These are phyloP conservation scores for Phymanthus crucifer DNA, from an alignment of 92 coral and sea anemone species.

Conservation along the genomic window DNA sequence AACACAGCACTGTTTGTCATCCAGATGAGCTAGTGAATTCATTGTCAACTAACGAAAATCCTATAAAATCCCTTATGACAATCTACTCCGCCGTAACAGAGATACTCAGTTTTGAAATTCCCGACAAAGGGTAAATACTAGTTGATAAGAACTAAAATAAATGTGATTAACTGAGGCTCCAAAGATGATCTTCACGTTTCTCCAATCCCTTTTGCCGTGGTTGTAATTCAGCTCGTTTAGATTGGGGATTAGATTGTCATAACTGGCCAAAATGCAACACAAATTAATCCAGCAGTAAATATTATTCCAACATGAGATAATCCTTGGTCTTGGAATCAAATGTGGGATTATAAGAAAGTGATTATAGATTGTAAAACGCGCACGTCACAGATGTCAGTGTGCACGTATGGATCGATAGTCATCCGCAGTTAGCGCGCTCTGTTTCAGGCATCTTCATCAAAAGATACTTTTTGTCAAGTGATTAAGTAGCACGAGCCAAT, in stretches of 20 bases:
- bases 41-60: too few species aligned
- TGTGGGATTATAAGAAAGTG: neutral
- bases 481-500: neutral
- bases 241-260: neutral
- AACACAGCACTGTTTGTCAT: neutral
- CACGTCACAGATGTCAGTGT: neutral
- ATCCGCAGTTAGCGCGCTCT: neutral
- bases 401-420: neutral
- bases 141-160: neutral
- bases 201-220: neutral
- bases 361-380: neutral
- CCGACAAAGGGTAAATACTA: neutral
- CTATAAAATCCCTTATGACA: too few species aligned
- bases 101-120: neutral
- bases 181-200: neutral
- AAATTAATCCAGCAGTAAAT: neutral
- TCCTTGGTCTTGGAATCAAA: neutral
- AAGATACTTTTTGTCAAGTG: neutral
- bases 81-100: too few species aligned
- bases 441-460: too few species aligned
- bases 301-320: neutral
- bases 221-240: neutral
- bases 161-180: neutral
- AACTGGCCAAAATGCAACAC: neutral
- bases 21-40: neutral